Evolutionary conservation across 2,888 invertebrate species (phyloP).

Genomic region (Napeogenes sylphis): DNA sequence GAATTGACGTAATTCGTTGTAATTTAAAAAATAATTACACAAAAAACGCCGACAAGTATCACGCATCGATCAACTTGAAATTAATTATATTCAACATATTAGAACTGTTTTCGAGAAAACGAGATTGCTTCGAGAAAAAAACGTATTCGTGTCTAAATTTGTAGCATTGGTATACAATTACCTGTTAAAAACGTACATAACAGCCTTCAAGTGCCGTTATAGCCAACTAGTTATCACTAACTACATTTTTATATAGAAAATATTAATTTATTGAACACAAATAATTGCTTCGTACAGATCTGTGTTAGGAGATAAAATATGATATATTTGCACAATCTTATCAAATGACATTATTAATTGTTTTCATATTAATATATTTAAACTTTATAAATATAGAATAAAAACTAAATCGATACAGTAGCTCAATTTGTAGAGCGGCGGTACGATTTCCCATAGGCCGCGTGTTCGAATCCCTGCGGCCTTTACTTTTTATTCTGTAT

Average conservation of each 20-base stretch:
- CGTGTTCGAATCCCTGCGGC: too few species aligned
- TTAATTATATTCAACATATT: constrained; percentile 75
- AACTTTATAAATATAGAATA: too few species aligned
- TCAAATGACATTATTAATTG: too few species aligned
- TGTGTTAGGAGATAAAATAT: too few species aligned
- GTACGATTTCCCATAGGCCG: too few species aligned
- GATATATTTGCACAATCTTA: too few species aligned
- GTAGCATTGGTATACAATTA: constrained; percentile 72
- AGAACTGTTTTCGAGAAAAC: constrained; percentile 76
- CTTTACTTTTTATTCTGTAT: too few species aligned
- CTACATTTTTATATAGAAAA: constrained; percentile 9
- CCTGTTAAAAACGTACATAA: constrained; percentile 59
- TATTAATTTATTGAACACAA: constrained; percentile 4
- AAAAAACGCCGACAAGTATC: constrained; percentile 56
- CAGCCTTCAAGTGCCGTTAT: constrained; percentile 51
- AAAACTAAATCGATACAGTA: too few species aligned
- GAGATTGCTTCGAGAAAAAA: constrained; percentile 66
- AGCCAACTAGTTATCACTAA: constrained; percentile 31
- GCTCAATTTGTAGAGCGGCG: too few species aligned
- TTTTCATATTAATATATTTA: too few species aligned
- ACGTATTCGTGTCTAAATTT: constrained; percentile 70
- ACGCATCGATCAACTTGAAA: constrained; percentile 74
- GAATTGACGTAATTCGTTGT: constrained; percentile 67
- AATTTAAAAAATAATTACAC: constrained; percentile 71
- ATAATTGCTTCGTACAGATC: neutral